Conservation (phyloP, 2,888 invertebrate species). For the Pasiphila rectangulata region DNA sequence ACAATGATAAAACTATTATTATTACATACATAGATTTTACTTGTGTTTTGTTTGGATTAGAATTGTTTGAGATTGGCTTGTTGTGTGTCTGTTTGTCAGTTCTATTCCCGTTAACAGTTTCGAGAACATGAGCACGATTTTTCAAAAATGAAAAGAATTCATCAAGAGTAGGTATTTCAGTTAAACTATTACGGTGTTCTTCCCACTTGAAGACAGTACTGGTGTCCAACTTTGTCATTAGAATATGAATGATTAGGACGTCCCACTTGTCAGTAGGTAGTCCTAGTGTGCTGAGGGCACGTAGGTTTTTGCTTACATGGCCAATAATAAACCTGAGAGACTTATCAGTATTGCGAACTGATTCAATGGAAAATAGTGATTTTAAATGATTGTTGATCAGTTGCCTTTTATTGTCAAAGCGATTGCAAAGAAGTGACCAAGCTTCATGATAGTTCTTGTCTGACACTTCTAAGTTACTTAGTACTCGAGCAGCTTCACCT, state of each 20-base stretch:
- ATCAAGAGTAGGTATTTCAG: constrained; percentile 28
- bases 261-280: constrained; percentile 26
- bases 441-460: too few species aligned
- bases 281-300: constrained; percentile 30
- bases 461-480: too few species aligned
- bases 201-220: constrained; percentile 14
- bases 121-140: constrained; percentile 33
- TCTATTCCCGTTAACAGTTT: constrained; percentile 28
- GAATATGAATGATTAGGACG: constrained; percentile 14
- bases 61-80: background rate
- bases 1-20: too few species aligned
- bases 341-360: constrained; percentile 28
- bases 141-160: constrained; percentile 32
- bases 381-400: constrained; percentile 34
- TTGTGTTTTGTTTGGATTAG: too few species aligned
- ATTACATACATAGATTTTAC: too few species aligned
- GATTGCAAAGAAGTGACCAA: constrained; percentile 31
- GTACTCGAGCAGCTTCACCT: too few species aligned
- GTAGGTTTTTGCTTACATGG: constrained; percentile 33
- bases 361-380: constrained; percentile 29
- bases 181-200: constrained; percentile 16
- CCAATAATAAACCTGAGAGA: constrained; percentile 31
- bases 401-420: constrained; percentile 30
- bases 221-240: constrained; percentile 11
- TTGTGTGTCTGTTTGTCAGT: constrained; percentile 18